Evolutionary conservation across 1,140 invertebrate species (phyloP), one percentile per base, ranked within the genome.

Genomic region (Hesperophylax magnus): DNA sequence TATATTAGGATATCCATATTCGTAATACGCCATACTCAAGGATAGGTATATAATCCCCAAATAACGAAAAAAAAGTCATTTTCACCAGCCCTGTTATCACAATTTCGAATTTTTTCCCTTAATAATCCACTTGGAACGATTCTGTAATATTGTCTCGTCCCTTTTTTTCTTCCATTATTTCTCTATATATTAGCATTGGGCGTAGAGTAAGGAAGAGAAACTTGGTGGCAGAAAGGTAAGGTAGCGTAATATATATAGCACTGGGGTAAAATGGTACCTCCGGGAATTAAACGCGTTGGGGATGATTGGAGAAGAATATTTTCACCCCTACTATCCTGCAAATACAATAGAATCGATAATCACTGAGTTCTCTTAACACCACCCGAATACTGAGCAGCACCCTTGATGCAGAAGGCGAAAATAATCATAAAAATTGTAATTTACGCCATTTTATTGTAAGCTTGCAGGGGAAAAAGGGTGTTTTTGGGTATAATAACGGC

Each of bases 301-400:
- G 63, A 67, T 67, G 63, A 67, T 67, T 67, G 63, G 63, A 31
- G 27, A 67, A 67, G 63, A 67, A 67, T 67, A 67, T 67, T 67
- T 67, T 39, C 22, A 14, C 22, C 63, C 31, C 63, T 24, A 67
- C 63, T 31, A 27, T n/a, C 63, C 14, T 34, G 17, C 31, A 67
- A 39, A 67, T 67, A 67, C n/a, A 67, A 24, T n/a, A 31, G 22
- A 67, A 67, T 67, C 63, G 63, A 67, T 67, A 61, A 61, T 61
- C 58, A 61, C 58, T 61, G 58, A 67, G 39, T 67, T 27, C 39
- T 47, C 31, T 67, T 27, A 9, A n/a, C 63, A n/a, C 63, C 17
- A 34, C 31, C n/a, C 22, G 63, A 67, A 67, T 67, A 31, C 63
- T 67, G 24, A 47, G 39, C 11, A 47, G 39, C 14, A 47, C 14